Evolutionary conservation across 2,113 vertebrate species (phyloP).

Genomic region (Tricholaema leucomelas): DNA sequence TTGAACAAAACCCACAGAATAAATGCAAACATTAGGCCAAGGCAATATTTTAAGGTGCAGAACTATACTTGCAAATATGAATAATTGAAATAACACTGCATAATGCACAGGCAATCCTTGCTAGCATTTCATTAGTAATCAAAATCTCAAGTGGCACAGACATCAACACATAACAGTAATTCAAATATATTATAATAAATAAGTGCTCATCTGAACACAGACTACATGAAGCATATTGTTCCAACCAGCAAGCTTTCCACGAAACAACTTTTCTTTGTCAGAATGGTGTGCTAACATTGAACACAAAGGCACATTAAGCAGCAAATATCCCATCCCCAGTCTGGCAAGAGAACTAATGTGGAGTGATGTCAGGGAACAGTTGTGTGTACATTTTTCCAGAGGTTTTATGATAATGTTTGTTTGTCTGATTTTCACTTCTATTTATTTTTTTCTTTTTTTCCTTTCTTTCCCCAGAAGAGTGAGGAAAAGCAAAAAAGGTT

Average conservation of each 20-base stretch:
- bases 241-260: background rate
- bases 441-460: no score
- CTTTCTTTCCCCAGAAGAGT: no score
- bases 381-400: background rate
- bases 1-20: slow-evolving; percentile 12
- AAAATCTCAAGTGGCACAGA: slow-evolving; percentile 45
- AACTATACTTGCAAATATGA: slow-evolving; percentile 35
- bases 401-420: background rate
- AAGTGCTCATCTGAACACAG: slow-evolving; percentile 21
- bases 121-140: slow-evolving; percentile 39
- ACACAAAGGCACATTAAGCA: slow-evolving; percentile 9
- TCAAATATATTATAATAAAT: slow-evolving; percentile 54
- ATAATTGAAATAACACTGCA: slow-evolving; percentile 14
- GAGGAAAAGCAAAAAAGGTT: background rate
- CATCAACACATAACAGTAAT: slow-evolving; percentile 49
- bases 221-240: background rate
- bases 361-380: background rate
- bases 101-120: slow-evolving; percentile 39
- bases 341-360: background rate
- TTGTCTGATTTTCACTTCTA: background rate
- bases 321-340: background rate
- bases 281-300: background rate
- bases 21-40: slow-evolving; percentile 44
- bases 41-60: slow-evolving; percentile 60
- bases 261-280: background rate